Percentiles rank a stretch among this genome's conserved stretches.
Evolutionary conservation across 1,140 invertebrate species (phyloP).

Genomic region (Saxidomus purpurata): DNA sequence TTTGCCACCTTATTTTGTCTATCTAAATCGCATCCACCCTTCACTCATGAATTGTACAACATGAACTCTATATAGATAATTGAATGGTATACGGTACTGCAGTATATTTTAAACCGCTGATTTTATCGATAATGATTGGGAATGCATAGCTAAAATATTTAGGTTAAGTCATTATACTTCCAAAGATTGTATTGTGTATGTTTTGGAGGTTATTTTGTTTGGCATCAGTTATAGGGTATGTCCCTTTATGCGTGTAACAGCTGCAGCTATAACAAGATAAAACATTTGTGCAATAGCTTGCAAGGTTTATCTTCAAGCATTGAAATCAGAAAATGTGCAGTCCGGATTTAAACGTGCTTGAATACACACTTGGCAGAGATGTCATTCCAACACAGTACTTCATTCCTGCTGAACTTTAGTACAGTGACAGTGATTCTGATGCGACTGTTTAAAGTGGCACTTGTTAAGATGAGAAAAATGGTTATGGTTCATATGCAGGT

Average conservation of each 20-base stretch:
- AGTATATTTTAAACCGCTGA: too few species aligned
- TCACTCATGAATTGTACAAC: neutral
- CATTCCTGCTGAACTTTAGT: neutral
- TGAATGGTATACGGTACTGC: too few species aligned
- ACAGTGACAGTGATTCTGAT: neutral
- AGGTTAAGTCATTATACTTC: too few species aligned
- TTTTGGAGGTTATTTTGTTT: constrained; percentile 56
- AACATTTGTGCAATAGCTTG: constrained; percentile 48
- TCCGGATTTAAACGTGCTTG: constrained; percentile 49
- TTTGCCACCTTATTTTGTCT: constrained; percentile 78
- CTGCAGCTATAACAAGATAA: neutral
- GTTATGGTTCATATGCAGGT: neutral
- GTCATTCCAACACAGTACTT: constrained; percentile 8
- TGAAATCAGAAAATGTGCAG: constrained; percentile 49
- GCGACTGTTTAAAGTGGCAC: neutral
- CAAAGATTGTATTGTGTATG: constrained; percentile 45
- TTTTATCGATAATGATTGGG: too few species aligned
- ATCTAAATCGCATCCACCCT: neutral
- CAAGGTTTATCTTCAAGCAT: constrained; percentile 11
- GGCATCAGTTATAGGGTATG: constrained; percentile 35
- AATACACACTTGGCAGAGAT: constrained; percentile 44
- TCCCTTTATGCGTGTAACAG: neutral
- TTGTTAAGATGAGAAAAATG: neutral
- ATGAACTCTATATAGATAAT: neutral
- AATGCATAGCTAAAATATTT: too few species aligned